A percentile compares a stretch with the other conserved stretches of the same genome.
These are phyloP conservation scores for Standfussiana lucernea DNA, from an alignment of 2,888 invertebrate species.

Conservation along the genomic window DNA sequence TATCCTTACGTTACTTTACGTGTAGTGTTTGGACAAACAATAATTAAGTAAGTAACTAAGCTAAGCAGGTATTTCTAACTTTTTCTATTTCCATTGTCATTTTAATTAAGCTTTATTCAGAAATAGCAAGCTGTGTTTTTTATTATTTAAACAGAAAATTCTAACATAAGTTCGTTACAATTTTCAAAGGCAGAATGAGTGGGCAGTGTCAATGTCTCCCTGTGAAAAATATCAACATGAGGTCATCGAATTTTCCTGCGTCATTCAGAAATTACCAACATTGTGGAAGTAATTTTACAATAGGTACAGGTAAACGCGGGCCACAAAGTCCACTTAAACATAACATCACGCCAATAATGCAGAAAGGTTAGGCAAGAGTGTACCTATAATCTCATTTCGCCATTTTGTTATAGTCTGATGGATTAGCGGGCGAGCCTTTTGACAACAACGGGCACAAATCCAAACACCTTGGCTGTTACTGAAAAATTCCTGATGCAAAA, in stretches of 20 bases:
- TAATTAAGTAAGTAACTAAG: background rate
- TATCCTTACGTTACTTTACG: background rate
- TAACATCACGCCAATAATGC: background rate
- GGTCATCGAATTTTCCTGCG: conserved; percentile 37
- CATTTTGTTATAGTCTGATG: background rate
- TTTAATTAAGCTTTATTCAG: conserved; percentile 33
- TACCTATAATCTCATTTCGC: background rate
- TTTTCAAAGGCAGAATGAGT: conserved; percentile 17
- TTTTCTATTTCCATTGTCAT: conserved; percentile 30
- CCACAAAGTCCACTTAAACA: background rate
- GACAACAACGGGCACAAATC: background rate
- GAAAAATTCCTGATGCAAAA: background rate
- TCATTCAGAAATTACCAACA: conserved; percentile 10
- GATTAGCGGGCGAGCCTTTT: background rate
- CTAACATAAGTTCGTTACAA: conserved; percentile 6
- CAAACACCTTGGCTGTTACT: background rate
- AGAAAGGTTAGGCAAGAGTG: background rate
- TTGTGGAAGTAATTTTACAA: conserved; percentile 13
- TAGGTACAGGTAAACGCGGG: background rate
- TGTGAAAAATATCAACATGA: conserved; percentile 48
- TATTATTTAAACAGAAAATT: conserved; percentile 13
- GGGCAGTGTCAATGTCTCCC: conserved; percentile 50
- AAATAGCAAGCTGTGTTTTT: conserved; percentile 20
- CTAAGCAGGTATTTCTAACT: conserved; percentile 3
- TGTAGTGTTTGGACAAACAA: background rate